Conservation (phyloP, 1,140 invertebrate genomes). For the Bicyclus anynana region DNA sequence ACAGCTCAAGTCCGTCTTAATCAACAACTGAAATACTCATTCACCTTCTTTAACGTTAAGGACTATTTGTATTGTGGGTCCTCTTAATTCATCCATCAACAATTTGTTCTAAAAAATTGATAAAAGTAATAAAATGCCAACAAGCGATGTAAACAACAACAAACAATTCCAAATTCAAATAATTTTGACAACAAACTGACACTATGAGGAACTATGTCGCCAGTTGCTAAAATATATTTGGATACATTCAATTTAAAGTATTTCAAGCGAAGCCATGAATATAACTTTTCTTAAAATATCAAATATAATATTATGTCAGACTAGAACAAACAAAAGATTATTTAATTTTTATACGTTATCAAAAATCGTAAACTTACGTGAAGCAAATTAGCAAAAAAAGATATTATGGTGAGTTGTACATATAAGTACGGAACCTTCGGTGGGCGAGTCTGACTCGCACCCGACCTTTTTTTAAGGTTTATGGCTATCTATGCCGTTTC, state of each 20-base stretch:
- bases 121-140: constrained; percentile 26
- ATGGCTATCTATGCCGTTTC: no score
- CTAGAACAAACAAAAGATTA: no score
- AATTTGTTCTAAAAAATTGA: constrained; percentile 20
- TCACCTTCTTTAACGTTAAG: constrained; percentile 66
- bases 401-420: no score
- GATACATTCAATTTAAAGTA: neutral
- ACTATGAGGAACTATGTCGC: neutral
- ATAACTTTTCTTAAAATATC: no score
- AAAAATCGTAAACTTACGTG: no score
- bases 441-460: no score
- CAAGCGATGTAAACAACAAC: constrained; percentile 26
- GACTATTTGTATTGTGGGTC: constrained; percentile 65
- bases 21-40: neutral
- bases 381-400: no score
- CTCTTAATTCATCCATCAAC: constrained; percentile 65
- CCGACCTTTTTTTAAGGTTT: no score
- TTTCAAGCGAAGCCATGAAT: no score
- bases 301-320: no score
- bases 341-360: no score
- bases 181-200: neutral
- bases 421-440: no score
- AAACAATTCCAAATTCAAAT: constrained; percentile 33
- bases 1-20: neutral
- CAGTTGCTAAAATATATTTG: neutral